phyloP scores from a whole-genome alignment of 2,113 vertebrate species.

The Penelope pileata region DNA sequence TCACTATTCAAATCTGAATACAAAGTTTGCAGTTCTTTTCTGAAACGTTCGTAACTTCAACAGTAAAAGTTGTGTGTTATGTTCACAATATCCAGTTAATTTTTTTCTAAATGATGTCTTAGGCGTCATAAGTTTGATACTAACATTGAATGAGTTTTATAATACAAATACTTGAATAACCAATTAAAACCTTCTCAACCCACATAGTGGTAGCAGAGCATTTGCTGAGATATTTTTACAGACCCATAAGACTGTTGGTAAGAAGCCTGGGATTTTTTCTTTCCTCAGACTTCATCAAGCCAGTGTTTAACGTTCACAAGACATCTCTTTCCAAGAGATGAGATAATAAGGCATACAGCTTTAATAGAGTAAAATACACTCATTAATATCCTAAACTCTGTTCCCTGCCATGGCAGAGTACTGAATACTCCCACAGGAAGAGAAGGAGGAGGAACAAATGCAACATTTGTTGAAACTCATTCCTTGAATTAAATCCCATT shows the following conservation, averaged over 20 bases:
- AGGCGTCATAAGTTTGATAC: not conserved
- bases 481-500: conserved; percentile 66
- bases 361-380: conserved; percentile 35
- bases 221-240: not conserved
- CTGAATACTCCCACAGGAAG: conserved; percentile 50
- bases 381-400: conserved; percentile 2
- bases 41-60: not conserved
- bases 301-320: conserved; percentile 42
- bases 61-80: rapidly evolving
- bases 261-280: conserved; percentile 6
- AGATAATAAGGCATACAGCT: conserved; percentile 33
- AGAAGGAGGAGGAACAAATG: conserved; percentile 38
- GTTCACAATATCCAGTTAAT: not conserved
- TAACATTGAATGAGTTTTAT: not conserved
- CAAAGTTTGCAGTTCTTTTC: not conserved
- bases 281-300: conserved; percentile 11
- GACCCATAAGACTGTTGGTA: not conserved
- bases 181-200: not conserved
- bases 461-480: conserved; percentile 41
- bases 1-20: not conserved
- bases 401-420: conserved; percentile 44
- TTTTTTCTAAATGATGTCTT: not conserved
- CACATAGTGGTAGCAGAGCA: not conserved
- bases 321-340: conserved; percentile 55
- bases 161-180: not conserved